Conservation (phyloP, 1,140 invertebrate genomes). For the Phortica variegata region DNA sequence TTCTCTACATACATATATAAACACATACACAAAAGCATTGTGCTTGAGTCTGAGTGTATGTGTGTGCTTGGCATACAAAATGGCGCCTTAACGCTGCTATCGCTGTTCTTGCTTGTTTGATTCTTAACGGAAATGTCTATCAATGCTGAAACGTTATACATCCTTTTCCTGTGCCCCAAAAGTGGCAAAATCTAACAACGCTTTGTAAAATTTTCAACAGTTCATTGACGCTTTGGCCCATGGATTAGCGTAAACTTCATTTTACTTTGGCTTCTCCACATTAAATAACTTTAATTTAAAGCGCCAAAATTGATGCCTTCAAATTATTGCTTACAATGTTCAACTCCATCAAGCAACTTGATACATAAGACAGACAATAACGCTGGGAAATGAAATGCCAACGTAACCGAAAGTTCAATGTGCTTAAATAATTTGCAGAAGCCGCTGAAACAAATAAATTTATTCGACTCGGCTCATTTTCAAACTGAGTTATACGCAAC, state of each 20-base stretch:
- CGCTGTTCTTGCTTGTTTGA: slow-evolving; percentile 26
- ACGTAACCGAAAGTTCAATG: slow-evolving; percentile 29
- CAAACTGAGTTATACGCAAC: slow-evolving; percentile 32
- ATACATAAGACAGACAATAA: neutral
- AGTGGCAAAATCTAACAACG: too few species aligned
- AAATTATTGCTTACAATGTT: slow-evolving; percentile 5
- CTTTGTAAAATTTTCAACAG: too few species aligned
- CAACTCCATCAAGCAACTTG: neutral
- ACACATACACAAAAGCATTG: neutral
- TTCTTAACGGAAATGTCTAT: slow-evolving; percentile 34
- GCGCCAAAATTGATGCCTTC: too few species aligned
- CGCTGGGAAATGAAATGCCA: slow-evolving; percentile 28
- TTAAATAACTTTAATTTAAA: slow-evolving; percentile 37
- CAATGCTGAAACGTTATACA: slow-evolving; percentile 26
- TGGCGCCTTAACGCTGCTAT: slow-evolving; percentile 25
- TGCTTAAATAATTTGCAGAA: slow-evolving; percentile 20
- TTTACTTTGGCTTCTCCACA: slow-evolving; percentile 24
- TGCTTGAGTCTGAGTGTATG: slow-evolving; percentile 2
- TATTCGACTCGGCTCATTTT: slow-evolving; percentile 27
- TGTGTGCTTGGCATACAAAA: slow-evolving; percentile 46
- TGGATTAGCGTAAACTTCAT: neutral
- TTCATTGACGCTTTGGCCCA: slow-evolving; percentile 1
- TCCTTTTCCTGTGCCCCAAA: slow-evolving; percentile 3
- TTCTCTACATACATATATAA: slow-evolving; percentile 37
- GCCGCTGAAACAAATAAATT: slow-evolving; percentile 44